Evolutionary conservation across 2,113 vertebrate genomes (phyloP), one percentile per base, ranked within the genome.

Genomic region (Sterrhoptilus dennistouni): DNA sequence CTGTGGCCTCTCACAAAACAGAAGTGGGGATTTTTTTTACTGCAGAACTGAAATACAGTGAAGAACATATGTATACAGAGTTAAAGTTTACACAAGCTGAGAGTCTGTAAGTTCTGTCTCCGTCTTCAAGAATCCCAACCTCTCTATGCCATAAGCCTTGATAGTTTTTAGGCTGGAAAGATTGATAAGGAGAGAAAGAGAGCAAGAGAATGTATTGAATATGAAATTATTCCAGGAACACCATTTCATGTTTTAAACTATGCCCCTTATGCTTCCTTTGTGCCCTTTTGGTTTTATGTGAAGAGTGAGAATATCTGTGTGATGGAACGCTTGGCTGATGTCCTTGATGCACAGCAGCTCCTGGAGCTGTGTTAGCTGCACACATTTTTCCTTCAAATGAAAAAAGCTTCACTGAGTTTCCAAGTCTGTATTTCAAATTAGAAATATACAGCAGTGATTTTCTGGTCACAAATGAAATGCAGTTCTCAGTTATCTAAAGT

Each of bases 401-500:
- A 65, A 54, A 61, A 52, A 4, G 12, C n/a, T 54, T 79, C 21
- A 35, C 8, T 77, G 66, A 6, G 8, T 93, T 87, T 82, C 70
- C n/a, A 29, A 42, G 36, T 82, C 42, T 78, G 79, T 74, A 31
- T 81, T 93, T 92, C 36, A n/a, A 71, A 71, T 56, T 42, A 33
- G 31, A 66, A 79, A 44, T 79, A 21, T 0, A 33, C 14, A 40
- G 14, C 29, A 76, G 2, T 81, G 31, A 33, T 83, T 90, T 90
- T 92, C 65, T 93, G 25, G 28, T 82, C 40, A 50, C 65, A 72
- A 33, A 64, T 86, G 72, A 95, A 64, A 90, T 91, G 81, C 54
- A 16, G 8, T 88, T 94, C 68, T 96, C 90, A 84, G 42, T 96
- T 96, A 87, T 71, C 11, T 88, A 22, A 90, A 82, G 18, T 36